These are phyloP conservation scores for Clytia hemisphaerica DNA, from an alignment of 30 jellyfish, hydroid and myxozoan species.

Conservation along the genomic window DNA sequence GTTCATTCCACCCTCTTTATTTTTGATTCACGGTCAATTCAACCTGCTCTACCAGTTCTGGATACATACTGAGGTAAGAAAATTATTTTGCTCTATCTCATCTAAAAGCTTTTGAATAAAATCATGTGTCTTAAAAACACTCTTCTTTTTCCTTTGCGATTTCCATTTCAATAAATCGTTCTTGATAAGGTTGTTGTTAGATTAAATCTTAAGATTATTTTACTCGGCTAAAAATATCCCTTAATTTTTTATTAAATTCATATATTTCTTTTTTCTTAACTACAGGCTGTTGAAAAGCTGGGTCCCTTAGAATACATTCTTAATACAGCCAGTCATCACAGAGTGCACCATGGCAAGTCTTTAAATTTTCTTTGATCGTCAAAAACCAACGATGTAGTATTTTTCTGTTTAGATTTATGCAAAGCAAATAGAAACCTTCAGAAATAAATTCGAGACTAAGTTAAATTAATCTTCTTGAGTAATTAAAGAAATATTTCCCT, in stretches of 20 bases:
- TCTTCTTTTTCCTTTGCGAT: too few species aligned
- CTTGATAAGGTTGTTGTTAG: too few species aligned
- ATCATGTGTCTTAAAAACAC: too few species aligned
- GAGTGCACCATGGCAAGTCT: constrained; percentile 63
- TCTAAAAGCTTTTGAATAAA: neutral
- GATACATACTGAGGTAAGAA: constrained; percentile 72
- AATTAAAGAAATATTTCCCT: too few species aligned
- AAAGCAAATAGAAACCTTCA: too few species aligned
- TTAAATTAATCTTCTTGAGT: too few species aligned
- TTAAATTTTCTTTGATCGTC: neutral
- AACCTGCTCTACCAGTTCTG: constrained; percentile 67
- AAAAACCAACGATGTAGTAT: too few species aligned
- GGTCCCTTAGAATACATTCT: constrained; percentile 59
- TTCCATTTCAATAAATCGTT: too few species aligned
- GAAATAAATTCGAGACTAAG: too few species aligned
- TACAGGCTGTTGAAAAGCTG: constrained; percentile 37
- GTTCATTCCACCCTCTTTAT: constrained; percentile 64
- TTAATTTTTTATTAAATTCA: neutral
- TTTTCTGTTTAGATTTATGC: too few species aligned
- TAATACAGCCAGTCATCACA: constrained; percentile 70
- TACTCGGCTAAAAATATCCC: too few species aligned
- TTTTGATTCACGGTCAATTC: constrained; percentile 52
- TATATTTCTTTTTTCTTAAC: neutral
- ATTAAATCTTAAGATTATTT: too few species aligned
- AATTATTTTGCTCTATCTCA: neutral